A percentile compares a stretch with the other conserved stretches of the same genome.
phyloP scores from a whole-genome alignment of 2,888 invertebrate species.

The Aethes cnicana region DNA sequence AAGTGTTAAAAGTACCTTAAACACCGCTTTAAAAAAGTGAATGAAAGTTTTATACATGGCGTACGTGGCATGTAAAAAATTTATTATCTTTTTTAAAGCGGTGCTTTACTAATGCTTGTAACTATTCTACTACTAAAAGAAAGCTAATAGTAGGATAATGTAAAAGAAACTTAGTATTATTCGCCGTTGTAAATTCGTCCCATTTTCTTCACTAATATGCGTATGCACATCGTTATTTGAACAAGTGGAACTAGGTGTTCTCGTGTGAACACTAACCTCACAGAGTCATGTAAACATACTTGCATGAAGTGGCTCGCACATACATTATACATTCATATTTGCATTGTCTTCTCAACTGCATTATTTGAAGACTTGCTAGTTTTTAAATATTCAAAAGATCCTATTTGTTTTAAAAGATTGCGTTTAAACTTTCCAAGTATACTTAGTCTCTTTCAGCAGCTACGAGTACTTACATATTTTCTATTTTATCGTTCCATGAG shows the following conservation, averaged over 20 bases:
- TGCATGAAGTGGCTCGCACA: constrained; percentile 34
- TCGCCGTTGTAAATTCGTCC: neutral
- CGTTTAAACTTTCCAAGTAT: constrained; percentile 21
- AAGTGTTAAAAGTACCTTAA: too few relatives aligned
- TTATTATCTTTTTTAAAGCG: too few relatives aligned
- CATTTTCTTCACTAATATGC: neutral
- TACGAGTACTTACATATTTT: too few relatives aligned
- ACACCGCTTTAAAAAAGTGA: too few relatives aligned
- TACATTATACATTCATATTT: constrained; percentile 34
- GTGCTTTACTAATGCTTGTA: too few relatives aligned
- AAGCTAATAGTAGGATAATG: too few relatives aligned
- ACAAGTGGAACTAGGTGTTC: constrained; percentile 40
- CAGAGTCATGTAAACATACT: constrained; percentile 35
- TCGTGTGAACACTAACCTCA: constrained; percentile 36
- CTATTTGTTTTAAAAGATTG: constrained; percentile 12
- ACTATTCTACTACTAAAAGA: too few relatives aligned
- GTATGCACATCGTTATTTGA: constrained; percentile 32
- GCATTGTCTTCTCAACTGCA: constrained; percentile 22
- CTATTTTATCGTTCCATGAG: too few relatives aligned
- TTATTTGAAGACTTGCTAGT: constrained; percentile 18
- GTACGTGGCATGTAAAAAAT: too few relatives aligned
- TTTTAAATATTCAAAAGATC: constrained; percentile 1
- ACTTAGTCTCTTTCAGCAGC: too few relatives aligned
- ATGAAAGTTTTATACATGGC: too few relatives aligned
- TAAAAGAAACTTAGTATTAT: too few relatives aligned